Evolutionary conservation across 2,797 vertebrate genomes (phyloP).

Genomic region (Pampus argenteus): DNA sequence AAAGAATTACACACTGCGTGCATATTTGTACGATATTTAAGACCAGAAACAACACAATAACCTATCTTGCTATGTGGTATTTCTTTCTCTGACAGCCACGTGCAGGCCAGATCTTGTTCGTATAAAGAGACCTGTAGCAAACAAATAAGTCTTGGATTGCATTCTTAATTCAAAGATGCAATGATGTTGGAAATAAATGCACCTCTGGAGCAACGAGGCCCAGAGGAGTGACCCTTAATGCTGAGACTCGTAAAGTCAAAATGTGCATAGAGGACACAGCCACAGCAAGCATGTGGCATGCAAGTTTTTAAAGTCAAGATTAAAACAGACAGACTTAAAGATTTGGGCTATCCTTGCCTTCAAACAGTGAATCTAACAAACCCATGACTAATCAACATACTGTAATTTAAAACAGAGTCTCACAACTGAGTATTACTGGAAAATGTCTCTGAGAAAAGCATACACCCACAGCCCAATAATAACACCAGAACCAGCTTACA

Average conservation of each 20-base stretch:
- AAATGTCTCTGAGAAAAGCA: constrained; percentile 10
- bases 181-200: constrained; percentile 8
- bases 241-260: constrained; percentile 42
- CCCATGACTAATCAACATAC: not conserved
- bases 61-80: not conserved
- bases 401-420: constrained; percentile 21
- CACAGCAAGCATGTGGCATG: constrained; percentile 15
- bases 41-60: constrained; percentile 8
- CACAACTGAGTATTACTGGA: constrained; percentile 14
- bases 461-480: not conserved
- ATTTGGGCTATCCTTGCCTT: not conserved
- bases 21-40: not conserved
- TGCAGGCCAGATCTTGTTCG: constrained; percentile 11
- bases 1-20: constrained; percentile 12
- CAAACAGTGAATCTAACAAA: not conserved
- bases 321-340: not conserved
- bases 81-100: constrained; percentile 4
- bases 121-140: not conserved
- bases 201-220: no score
- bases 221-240: constrained; percentile 48
- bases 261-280: not conserved
- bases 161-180: constrained; percentile 8
- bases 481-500: not conserved
- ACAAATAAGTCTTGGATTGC: not conserved
- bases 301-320: constrained; percentile 13